Percentiles rank a stretch among this genome's conserved stretches.
These are phyloP conservation scores for Centropus unirufus DNA, from an alignment of 2,113 vertebrate species.

Conservation along the genomic window DNA sequence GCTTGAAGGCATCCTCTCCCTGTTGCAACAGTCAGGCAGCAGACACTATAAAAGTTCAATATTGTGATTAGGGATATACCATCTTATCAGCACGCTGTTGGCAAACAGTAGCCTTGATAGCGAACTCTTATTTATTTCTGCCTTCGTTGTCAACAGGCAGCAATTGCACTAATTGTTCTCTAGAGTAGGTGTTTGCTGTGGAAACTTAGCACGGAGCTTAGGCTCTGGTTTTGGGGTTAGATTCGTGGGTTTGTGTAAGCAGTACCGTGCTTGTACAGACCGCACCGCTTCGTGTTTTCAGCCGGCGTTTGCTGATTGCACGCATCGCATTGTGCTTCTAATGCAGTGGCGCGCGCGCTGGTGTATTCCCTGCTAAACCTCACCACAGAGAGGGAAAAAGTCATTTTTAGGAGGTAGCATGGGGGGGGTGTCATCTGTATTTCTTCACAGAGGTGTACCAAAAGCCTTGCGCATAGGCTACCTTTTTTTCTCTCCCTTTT, in stretches of 20 bases:
- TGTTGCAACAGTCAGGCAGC: not conserved
- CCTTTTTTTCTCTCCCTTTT: constrained; percentile 15
- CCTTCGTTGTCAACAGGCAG: not conserved
- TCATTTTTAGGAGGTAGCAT: constrained; percentile 6
- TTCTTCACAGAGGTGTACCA: not conserved
- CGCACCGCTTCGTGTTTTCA: not conserved
- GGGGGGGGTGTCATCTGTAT: not conserved
- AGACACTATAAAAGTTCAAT: not conserved
- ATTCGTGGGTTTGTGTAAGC: not conserved
- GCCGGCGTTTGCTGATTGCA: constrained; percentile 24
- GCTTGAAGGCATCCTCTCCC: not conserved
- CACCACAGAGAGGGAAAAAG: not conserved
- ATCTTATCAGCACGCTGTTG: not conserved
- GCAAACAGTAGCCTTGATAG: not conserved
- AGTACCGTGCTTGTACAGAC: not conserved
- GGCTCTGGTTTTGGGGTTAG: not conserved
- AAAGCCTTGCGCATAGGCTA: constrained; percentile 20
- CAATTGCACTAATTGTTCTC: not conserved
- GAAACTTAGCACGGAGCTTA: not conserved
- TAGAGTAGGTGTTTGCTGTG: rapidly evolving
- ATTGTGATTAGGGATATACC: not conserved
- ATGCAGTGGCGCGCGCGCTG: not conserved
- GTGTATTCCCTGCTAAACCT: not conserved
- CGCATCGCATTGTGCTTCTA: not conserved
- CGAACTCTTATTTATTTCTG: not conserved